Base-by-base conservation (phyloP, 1,140 invertebrate species). In the Calosoma granatense region DNA sequence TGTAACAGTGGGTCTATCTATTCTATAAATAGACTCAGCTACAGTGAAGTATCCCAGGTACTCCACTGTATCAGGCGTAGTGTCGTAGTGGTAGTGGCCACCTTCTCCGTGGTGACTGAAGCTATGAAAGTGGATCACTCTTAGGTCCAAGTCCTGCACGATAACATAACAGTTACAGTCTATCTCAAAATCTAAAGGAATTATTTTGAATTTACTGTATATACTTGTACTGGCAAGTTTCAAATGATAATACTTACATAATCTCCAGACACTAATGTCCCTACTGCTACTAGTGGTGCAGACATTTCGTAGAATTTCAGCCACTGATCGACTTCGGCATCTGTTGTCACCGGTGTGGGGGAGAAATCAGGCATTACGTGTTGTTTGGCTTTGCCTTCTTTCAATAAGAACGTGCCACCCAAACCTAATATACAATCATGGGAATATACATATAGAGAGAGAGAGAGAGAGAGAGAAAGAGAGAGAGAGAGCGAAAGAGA, bases 321-420 rank as follows among this genome's bases (percentile, higher is more conserved):
- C 94, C 94, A 98, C 30, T 84, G 72, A 67, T 94, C 85, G 1
- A 97, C 75, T 61, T 88, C 82, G 14, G 80, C 76, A 60, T 92
- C 82, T 26, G 73, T 81, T 51, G 78, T 77, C 19, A 97, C 67
- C 1, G 92, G 86, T 11, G 70, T 79, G 56, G 74, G 72, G 1
- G 90, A 88, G 74, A 97, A 97, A 70, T 95, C 90, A 43, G 88
- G 85, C 94, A 97, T 97, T 55, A 98, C 84, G 70, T 98, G 95
- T 66, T 92, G 83, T 66, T 91, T 90, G 0, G 83, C 88, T 69
- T 84, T 85, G 0, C 94, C 93, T 61, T 84, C 78, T 63, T 84
- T 84, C 47, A 97, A 71, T 14, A 94, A 57, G 72, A 97, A 97
- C 26, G 84, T 80, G 58, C 94, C 94, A 52, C 93, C 94, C n/a